phyloP scores from a whole-genome alignment of 2,797 vertebrate species.

The Ataeniobius toweri region DNA sequence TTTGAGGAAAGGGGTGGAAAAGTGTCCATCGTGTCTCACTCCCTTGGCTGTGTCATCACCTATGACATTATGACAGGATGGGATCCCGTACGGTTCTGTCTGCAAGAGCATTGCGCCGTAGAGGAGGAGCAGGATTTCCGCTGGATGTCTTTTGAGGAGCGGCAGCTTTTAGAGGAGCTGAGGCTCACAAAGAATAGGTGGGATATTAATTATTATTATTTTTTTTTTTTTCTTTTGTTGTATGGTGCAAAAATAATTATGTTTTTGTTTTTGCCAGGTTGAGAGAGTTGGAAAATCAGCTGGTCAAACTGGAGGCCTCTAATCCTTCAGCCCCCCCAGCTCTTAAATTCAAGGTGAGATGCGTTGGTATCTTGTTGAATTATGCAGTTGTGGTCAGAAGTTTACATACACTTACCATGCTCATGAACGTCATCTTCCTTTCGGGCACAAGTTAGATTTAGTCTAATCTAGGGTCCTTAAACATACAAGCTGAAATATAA shows the following conservation, averaged over 20 bases:
- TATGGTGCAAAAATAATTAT: not conserved
- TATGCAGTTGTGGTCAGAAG: not conserved
- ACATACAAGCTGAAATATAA: not conserved
- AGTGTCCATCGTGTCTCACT: conserved; percentile 97
- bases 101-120: conserved; percentile 89
- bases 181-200: conserved; percentile 88
- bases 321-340: conserved; percentile 85
- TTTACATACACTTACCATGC: not conserved
- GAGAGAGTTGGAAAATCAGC: conserved; percentile 89
- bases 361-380: not conserved
- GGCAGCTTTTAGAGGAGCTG: conserved; percentile 87
- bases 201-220: not conserved
- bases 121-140: conserved; percentile 85
- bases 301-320: conserved; percentile 85
- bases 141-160: conserved; percentile 90
- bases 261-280: conserved; percentile 77
- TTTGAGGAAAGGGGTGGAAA: conserved; percentile 93
- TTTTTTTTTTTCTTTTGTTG: not conserved
- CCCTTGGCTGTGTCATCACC: conserved; percentile 96
- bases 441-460: not conserved
- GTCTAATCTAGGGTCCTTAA: not conserved
- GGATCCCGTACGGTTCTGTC: conserved; percentile 93
- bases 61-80: conserved; percentile 99
- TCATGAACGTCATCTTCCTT: not conserved
- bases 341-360: conserved; percentile 94